A percentile compares a stretch with the other conserved stretches of the same genome.
These are phyloP conservation scores for Hylia prasina DNA, from an alignment of 2,113 vertebrate species.

Conservation along the genomic window DNA sequence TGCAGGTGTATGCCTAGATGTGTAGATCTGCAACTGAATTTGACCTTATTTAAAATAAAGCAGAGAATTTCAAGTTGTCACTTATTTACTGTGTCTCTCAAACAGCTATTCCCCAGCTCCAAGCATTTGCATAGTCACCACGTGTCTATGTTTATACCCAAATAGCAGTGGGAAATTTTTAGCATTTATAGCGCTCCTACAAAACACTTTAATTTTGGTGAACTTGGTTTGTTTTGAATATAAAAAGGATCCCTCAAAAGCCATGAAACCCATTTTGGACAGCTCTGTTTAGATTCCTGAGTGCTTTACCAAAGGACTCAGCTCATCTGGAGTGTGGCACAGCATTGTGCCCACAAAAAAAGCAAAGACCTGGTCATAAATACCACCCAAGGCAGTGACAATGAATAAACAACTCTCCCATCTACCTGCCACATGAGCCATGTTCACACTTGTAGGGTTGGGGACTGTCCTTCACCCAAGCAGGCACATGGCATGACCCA, in stretches of 20 bases:
- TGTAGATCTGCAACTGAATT: neutral
- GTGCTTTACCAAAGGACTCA: neutral
- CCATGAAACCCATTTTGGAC: neutral
- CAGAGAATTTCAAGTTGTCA: neutral
- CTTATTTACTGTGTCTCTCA: neutral
- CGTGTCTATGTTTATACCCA: neutral
- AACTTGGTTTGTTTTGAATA: neutral
- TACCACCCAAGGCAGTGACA: neutral
- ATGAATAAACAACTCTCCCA: neutral
- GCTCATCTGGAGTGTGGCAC: neutral
- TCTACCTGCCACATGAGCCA: accelerated
- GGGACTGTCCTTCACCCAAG: neutral
- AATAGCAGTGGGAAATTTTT: neutral
- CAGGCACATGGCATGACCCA: neutral
- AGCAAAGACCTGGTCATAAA: neutral
- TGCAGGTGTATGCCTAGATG: neutral
- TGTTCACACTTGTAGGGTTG: accelerated
- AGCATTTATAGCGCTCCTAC: neutral
- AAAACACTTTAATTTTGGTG: neutral
- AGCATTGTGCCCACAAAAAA: neutral
- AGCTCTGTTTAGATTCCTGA: neutral
- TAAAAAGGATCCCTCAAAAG: neutral
- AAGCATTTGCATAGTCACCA: neutral
- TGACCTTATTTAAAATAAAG: neutral
- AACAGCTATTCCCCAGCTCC: neutral